Conservation (phyloP, 2,888 invertebrate species). For the Antitype chi region DNA sequence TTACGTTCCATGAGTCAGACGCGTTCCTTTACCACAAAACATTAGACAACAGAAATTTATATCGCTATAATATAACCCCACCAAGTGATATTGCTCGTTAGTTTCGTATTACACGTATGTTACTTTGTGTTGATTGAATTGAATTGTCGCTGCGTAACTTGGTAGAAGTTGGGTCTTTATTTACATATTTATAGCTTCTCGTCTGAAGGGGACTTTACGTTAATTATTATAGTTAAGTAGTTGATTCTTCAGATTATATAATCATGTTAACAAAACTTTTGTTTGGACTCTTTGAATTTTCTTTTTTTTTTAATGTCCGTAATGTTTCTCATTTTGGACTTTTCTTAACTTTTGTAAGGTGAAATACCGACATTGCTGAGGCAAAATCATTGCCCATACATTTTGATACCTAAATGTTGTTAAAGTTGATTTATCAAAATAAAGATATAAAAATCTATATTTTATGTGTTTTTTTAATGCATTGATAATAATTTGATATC, state of each 20-base stretch:
- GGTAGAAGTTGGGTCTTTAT: no score
- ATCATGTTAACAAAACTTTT: conserved; percentile 45
- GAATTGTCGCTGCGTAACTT: no score
- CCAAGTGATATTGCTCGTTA: no score
- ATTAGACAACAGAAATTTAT: no score
- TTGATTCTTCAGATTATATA: conserved; percentile 60
- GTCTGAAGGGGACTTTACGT: no score
- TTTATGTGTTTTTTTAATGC: conserved; percentile 28
- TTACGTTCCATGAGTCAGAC: no score
- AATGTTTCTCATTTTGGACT: background rate
- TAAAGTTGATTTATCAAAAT: conserved; percentile 68
- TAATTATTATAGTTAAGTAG: conserved; percentile 6
- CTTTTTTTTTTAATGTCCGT: background rate
- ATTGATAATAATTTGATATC: background rate
- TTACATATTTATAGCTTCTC: no score
- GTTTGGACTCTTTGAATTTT: conserved; percentile 26
- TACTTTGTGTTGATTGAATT: no score
- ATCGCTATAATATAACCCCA: no score
- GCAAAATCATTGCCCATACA: conserved; percentile 57
- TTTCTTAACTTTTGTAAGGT: conserved; percentile 3
- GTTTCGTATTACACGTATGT: no score
- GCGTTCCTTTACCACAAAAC: no score
- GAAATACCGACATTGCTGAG: conserved; percentile 14
- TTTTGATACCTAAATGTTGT: conserved; percentile 55
- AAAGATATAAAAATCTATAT: conserved; percentile 33